Percentiles rank a stretch among this genome's conserved stretches.
Evolutionary conservation across 2,113 vertebrate genomes (phyloP).

Genomic region (Centropus unirufus): DNA sequence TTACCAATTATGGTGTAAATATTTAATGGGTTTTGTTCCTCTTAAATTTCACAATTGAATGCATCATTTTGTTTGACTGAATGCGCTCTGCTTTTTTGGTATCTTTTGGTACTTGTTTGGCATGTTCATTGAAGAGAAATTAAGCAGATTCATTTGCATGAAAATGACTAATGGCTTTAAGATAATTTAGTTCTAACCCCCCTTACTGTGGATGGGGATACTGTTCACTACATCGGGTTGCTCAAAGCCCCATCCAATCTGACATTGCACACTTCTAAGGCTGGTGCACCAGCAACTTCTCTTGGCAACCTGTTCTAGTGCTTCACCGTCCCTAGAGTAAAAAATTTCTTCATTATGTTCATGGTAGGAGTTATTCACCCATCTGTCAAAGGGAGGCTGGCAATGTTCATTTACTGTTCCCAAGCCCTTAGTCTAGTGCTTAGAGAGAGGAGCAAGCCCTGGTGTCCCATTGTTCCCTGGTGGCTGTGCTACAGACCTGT

Average conservation of each 20-base stretch:
- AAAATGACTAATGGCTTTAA: neutral
- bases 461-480: rapidly evolving
- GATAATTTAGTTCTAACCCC: neutral
- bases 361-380: rapidly evolving
- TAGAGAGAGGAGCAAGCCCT: neutral
- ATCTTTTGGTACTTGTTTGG: too few species aligned
- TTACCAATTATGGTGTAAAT: neutral
- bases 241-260: rapidly evolving
- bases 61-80: neutral
- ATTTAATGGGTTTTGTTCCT: neutral
- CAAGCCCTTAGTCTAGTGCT: neutral
- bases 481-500: rapidly evolving
- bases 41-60: neutral
- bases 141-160: neutral
- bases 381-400: neutral
- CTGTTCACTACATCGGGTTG: neutral
- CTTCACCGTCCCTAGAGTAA: neutral
- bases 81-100: neutral
- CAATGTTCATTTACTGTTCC: neutral
- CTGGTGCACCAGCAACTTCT: neutral
- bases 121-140: neutral
- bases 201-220: neutral
- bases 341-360: neutral
- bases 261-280: neutral
- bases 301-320: neutral